Base-by-base conservation (phyloP, 2,888 invertebrate species). In the Zhuqinia jingwanae region DNA sequence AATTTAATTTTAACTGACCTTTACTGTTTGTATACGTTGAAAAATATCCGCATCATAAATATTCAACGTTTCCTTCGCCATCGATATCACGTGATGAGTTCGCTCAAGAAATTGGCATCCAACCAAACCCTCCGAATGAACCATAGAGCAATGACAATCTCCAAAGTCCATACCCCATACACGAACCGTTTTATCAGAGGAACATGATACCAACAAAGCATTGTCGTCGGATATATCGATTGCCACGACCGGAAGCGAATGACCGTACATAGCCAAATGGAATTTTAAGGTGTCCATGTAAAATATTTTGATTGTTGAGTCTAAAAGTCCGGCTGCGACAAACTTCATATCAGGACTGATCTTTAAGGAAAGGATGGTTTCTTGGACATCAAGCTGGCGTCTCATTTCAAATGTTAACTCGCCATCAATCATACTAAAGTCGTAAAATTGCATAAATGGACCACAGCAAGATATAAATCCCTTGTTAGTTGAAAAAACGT, bases 161-260 rank as follows among this genome's bases (percentile, higher is more conserved):
- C 99, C 99, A 92, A 98, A 99, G 93, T 99, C 98, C 93, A 99
- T 94, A 47, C 99, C 99, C 99, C 99, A 99, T 88, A 99, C 95
- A 93, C 99, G 98, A 36, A 99, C 95, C 92, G 97, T 98, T 56
- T 98, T 95, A 93, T 99, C 99, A 0, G 97, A 96, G 1, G 99
- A 98, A 8, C 99, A 99, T 0, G 99, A 98, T 11, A 95, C 97
- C 89, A 99, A 96, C 27, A 99, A 92, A 11, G 95, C 94, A 0
- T 96, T 96, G 92, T 98, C 98, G 90, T 96, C 95, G 15, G 97
- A 97, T 87, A 99, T 97, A 92, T 99, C 99, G 94, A 99, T 94
- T 91, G 97, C 97, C 0, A 97, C 93, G 0, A 99, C 97, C 0
- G 99, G 99, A 76, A 99, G 93, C 92, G 97, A 97, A 93, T 99